These are phyloP conservation scores for Steatornis caripensis DNA, from an alignment of 2,113 vertebrate species.

Conservation along the genomic window DNA sequence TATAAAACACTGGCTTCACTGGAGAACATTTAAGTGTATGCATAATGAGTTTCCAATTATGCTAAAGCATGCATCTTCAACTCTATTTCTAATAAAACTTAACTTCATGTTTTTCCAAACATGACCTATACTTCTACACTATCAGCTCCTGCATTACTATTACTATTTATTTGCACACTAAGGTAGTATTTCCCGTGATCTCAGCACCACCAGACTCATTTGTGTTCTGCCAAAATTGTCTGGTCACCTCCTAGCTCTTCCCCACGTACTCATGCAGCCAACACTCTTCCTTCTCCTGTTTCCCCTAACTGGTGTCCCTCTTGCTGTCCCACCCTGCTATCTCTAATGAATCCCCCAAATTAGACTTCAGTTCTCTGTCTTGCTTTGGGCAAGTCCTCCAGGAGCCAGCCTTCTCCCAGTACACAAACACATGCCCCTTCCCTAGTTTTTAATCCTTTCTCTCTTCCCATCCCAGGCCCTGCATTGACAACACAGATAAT, in stretches of 20 bases:
- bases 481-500: not conserved
- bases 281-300: not conserved
- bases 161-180: not conserved
- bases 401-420: not conserved
- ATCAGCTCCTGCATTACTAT: not conserved
- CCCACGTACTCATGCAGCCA: accelerated
- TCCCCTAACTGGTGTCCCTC: not conserved
- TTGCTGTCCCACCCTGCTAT: not conserved
- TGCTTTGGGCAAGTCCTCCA: not conserved
- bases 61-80: not conserved
- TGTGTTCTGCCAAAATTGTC: not conserved
- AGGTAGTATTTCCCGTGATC: not conserved
- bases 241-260: not conserved
- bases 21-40: not conserved
- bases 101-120: slow-evolving; percentile 2
- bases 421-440: not conserved
- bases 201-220: not conserved
- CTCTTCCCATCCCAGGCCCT: not conserved
- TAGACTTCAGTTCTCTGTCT: not conserved
- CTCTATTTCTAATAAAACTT: not conserved
- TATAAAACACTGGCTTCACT: not conserved
- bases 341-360: not conserved
- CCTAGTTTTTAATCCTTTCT: not conserved
- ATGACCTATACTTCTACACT: not conserved
- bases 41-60: not conserved